These are phyloP conservation scores for Mesorhabditis belari DNA, from an alignment of 2,888 invertebrate genomes.

Conservation along the genomic window DNA sequence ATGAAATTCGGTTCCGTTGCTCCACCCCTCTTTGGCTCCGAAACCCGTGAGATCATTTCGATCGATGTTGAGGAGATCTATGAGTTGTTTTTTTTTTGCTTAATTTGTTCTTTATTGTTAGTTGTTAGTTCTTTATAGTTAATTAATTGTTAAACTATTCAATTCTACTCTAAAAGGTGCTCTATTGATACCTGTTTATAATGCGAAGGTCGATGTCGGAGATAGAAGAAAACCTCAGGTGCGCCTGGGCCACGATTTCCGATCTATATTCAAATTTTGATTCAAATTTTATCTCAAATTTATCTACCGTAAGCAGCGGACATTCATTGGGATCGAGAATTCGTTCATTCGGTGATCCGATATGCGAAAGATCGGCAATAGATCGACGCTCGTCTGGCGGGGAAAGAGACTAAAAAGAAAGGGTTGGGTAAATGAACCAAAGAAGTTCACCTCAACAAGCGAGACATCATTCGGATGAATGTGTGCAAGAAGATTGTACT, in stretches of 20 bases:
- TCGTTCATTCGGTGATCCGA: slow-evolving; percentile 64
- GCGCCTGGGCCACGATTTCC: slow-evolving; percentile 43
- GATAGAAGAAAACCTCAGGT: slow-evolving; percentile 96
- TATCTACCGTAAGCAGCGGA: slow-evolving; percentile 60
- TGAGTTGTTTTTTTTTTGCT: no score
- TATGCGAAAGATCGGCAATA: neutral
- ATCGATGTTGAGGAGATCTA: neutral
- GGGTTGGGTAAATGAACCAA: neutral
- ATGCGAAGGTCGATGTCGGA: slow-evolving; percentile 70
- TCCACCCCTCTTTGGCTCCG: neutral
- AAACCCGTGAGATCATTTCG: neutral
- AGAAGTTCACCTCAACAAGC: slow-evolving; percentile 73
- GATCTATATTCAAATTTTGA: neutral
- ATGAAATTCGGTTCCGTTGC: neutral
- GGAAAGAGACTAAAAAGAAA: neutral
- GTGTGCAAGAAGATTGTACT: slow-evolving; percentile 85
- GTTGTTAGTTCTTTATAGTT: no score
- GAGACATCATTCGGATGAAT: slow-evolving; percentile 85
- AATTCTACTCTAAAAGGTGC: neutral
- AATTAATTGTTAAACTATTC: no score
- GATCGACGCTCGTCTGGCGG: neutral
- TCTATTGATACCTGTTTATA: neutral
- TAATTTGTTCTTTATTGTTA: no score
- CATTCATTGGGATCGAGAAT: slow-evolving; percentile 94
- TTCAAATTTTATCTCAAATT: neutral